Evolutionary conservation across 2,888 invertebrate genomes (phyloP), one percentile per base, ranked within the genome.

Genomic region (Matsumyia berberina): DNA sequence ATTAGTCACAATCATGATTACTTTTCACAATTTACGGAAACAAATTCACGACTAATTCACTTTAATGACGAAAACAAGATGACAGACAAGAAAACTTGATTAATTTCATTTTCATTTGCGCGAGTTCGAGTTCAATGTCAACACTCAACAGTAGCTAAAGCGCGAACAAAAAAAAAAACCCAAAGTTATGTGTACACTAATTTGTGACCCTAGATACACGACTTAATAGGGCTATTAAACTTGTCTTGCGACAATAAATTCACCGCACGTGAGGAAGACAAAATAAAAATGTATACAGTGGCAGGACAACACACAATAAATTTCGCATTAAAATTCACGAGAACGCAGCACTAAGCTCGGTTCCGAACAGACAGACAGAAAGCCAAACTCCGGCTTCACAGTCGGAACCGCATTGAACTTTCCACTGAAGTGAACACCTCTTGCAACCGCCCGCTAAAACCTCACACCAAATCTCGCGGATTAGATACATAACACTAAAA

Each of bases 341-440:
- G 8, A 62, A 51, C 62, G 44, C 35, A 64, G 51, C n/a, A 17
- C 33, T 53, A 17, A 49, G 57, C 31, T 55, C 42, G 49, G 35
- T 62, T 15, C 55, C 72, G 60, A 73, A 70, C n/a, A 24, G 24
- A 57, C 35, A 31, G 31, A 58, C 57, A 51, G 62, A 62, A 60
- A 69, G 42, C 72, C 77, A 67, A 73, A 72, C 78, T 83, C 33
- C 66, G 60, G 72, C 60, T 72, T 60, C 72, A 51, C 81, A 57
- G 86, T 77, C 67, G 76, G 76, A 69, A 81, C 81, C 76, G 55
- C 77, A 86, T 87, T 87, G 83, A 87, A 88, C 87, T 86, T 88
- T 89, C 89, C 89, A 87, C 88, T 88, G 88, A 88, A 89, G 51
- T 51, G 55, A 70, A 70, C 80, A 69, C 69, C 66, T 70, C 55